Base-by-base conservation (phyloP, 2,888 invertebrate species). In the Heliothis peltigera region DNA sequence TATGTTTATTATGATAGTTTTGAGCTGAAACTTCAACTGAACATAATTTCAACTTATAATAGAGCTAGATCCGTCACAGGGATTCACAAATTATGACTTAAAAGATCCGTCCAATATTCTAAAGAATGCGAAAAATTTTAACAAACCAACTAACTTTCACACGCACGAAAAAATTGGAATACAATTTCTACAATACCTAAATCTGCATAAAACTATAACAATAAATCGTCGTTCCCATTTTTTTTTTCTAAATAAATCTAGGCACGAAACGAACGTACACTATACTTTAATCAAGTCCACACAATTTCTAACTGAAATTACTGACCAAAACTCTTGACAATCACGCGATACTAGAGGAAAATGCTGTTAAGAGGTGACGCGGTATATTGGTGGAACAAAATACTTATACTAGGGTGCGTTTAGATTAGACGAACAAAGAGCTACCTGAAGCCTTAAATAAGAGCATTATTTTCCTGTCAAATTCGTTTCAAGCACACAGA, bases 261-360 rank as follows among this genome's bases (percentile, higher is more conserved):
- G 51, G 17, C 74, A 67, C 57, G 63, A 19, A 68, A 58, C 62
- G 59, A 60, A 55, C 56, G 25, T 44, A 68, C 55, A 59, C 53
- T 66, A 55, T 74, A 71, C 58, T 75, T 62, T 65, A 71, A 68
- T 62, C 58, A 58, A 70, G 55, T 51, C 58, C 61, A 55, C 59
- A 74, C 64, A 61, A 64, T 66, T 77, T 64, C 53, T 48, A 56
- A 53, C 51, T 47, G 60, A 56, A 71, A 68, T 52, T 51, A 62
- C 64, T 67, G 63, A 58, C 75, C 76, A 48, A 70, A 71, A 77
- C 62, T 71, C 28, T 17, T 47, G 25, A n/a, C 1, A 62, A 76
- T 69, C 77, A 77, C 77, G 77, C 77, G 55, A 76, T 47, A 55
- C 47, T 46, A 19, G 42, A 47, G 52, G 25, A 44, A 35, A 39